These are phyloP conservation scores for Thamnophis elegans DNA, from an alignment of 2,797 vertebrate species.

Conservation along the genomic window DNA sequence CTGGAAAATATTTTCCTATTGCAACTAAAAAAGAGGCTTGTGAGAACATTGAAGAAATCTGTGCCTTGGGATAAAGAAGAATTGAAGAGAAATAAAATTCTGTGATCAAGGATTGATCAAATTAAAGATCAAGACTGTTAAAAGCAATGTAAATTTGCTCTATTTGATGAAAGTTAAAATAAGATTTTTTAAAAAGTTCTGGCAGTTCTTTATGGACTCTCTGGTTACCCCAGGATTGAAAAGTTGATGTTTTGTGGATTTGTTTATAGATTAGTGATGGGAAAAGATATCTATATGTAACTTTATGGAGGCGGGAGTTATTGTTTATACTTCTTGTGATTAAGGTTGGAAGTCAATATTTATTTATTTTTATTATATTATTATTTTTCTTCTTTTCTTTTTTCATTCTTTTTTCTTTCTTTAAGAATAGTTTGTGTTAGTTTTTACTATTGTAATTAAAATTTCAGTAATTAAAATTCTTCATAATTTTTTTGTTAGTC, in stretches of 20 bases:
- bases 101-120: not conserved
- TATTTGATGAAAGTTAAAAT: not conserved
- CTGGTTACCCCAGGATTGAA: not conserved
- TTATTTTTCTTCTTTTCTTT: not conserved
- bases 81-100: not conserved
- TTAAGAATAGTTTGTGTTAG: not conserved
- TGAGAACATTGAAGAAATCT: not conserved
- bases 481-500: not conserved
- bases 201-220: not conserved
- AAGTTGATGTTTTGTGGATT: not conserved
- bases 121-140: not conserved
- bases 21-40: not conserved
- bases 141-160: not conserved
- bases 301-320: not conserved
- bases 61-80: not conserved
- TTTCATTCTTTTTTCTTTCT: not conserved
- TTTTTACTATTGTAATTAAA: not conserved
- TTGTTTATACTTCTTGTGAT: not conserved
- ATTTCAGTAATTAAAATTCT: not conserved
- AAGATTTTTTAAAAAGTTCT: not conserved
- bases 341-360: not conserved
- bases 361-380: not conserved
- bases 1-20: not conserved
- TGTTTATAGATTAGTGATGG: not conserved
- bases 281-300: not conserved